A percentile compares a stretch with the other conserved stretches of the same genome.
Conservation (phyloP, 64 coral and sea anemone species). For the Orbicella faveolata region DNA sequence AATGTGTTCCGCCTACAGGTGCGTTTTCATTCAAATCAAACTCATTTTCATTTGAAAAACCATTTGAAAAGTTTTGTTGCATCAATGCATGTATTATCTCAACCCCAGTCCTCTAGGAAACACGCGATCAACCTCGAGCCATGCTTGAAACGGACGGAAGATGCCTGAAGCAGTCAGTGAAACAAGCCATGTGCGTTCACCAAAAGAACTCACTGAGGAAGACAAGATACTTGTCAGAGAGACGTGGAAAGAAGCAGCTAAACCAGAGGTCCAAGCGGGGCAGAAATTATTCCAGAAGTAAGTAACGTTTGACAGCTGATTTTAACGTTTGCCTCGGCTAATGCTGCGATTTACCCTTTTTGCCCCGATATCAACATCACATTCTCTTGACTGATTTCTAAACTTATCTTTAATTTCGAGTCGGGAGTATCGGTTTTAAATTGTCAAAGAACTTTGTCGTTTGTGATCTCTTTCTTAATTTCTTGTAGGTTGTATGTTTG, state of each 20-base stretch:
- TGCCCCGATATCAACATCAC: background rate
- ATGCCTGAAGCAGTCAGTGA: background rate
- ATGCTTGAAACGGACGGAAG: background rate
- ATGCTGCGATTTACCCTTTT: background rate
- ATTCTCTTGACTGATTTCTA: too few species aligned
- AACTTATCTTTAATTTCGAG: too few species aligned
- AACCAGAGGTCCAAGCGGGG: background rate
- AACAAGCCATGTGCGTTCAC: too few species aligned
- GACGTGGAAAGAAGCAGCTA: slow-evolving; percentile 15
- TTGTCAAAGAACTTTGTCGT: too few species aligned
- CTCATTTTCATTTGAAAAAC: too few species aligned
- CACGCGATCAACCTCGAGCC: background rate
- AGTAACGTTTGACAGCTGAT: background rate
- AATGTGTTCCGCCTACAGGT: too few species aligned
- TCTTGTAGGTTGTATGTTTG: too few species aligned
- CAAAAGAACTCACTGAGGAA: background rate
- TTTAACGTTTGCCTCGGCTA: background rate
- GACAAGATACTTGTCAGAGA: slow-evolving; percentile 1
- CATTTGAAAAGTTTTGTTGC: too few species aligned
- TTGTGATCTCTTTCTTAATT: too few species aligned
- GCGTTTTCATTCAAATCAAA: too few species aligned
- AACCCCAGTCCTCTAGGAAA: background rate
- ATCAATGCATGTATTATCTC: background rate
- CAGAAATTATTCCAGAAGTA: slow-evolving; percentile 6
- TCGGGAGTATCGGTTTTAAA: too few species aligned